Percentiles rank a stretch among this genome's conserved stretches.
Evolutionary conservation across 2,797 vertebrate genomes (phyloP).

Genomic region (Spheniscus humboldti): DNA sequence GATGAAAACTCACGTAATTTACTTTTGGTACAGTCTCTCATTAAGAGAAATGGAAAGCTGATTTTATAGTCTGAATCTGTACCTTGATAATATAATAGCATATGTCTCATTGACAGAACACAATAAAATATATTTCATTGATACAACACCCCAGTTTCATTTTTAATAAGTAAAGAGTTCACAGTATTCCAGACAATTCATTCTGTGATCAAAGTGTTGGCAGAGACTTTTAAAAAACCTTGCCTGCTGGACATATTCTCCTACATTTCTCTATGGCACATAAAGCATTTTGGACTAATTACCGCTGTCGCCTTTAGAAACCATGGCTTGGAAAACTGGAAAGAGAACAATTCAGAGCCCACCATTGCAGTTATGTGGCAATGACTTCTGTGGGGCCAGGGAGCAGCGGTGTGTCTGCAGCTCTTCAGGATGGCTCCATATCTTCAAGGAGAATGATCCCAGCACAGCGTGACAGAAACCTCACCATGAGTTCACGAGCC

Average conservation of each 20-base stretch:
- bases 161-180: conserved; percentile 54
- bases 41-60: conserved; percentile 65
- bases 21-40: conserved; percentile 29
- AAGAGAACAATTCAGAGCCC: not conserved
- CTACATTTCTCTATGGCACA: not conserved
- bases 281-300: conserved; percentile 35
- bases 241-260: conserved; percentile 7
- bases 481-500: not conserved
- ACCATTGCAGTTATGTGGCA: not conserved
- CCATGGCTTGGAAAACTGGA: not conserved
- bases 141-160: conserved; percentile 43
- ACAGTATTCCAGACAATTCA: conserved; percentile 37
- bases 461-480: not conserved
- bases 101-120: conserved; percentile 56
- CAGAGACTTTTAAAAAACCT: not conserved
- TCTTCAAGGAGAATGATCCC: not conserved
- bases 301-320: not conserved
- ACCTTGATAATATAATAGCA: conserved; percentile 66
- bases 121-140: conserved; percentile 61
- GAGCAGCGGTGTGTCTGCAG: not conserved
- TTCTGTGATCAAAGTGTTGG: conserved; percentile 58
- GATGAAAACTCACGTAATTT: conserved; percentile 54
- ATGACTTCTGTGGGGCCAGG: not conserved
- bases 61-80: conserved; percentile 60
- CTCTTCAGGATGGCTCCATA: not conserved